Conservation (phyloP, 2,888 invertebrate species). For the Eilema caniola region DNA sequence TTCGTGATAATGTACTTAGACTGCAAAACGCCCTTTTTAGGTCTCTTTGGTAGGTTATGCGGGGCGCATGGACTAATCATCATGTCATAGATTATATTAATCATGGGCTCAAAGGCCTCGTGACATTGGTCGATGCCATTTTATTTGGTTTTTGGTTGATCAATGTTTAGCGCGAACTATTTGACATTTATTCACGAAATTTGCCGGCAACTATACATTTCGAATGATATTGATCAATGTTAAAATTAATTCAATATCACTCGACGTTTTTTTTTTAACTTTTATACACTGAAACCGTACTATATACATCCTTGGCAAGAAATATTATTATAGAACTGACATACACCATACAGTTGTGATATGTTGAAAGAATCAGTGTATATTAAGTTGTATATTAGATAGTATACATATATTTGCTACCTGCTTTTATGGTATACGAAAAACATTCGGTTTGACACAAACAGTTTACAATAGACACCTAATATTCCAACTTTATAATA, state of each 20-base stretch:
- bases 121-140: too few relatives aligned
- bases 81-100: too few relatives aligned
- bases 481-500: conserved; percentile 20
- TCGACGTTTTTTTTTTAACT: conserved; percentile 20
- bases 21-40: too few relatives aligned
- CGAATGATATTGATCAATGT: background rate
- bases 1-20: background rate
- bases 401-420: conserved; percentile 22
- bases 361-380: conserved; percentile 30
- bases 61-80: too few relatives aligned
- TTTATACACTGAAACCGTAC: conserved; percentile 29
- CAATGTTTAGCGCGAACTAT: too few relatives aligned
- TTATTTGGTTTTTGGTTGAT: too few relatives aligned
- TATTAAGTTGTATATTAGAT: conserved; percentile 19
- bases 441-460: conserved; percentile 10
- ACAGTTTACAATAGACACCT: conserved; percentile 18
- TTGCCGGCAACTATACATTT: background rate
- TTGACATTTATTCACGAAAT: too few relatives aligned
- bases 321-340: conserved; percentile 19
- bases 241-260: background rate
- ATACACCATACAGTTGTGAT: background rate
- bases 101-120: too few relatives aligned
- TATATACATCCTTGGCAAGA: conserved; percentile 25
- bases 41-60: too few relatives aligned
- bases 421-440: conserved; percentile 17